Percentiles rank a stretch among this genome's conserved stretches.
Conservation (phyloP, 1,140 invertebrate genomes). For the Papilio glaucus region DNA sequence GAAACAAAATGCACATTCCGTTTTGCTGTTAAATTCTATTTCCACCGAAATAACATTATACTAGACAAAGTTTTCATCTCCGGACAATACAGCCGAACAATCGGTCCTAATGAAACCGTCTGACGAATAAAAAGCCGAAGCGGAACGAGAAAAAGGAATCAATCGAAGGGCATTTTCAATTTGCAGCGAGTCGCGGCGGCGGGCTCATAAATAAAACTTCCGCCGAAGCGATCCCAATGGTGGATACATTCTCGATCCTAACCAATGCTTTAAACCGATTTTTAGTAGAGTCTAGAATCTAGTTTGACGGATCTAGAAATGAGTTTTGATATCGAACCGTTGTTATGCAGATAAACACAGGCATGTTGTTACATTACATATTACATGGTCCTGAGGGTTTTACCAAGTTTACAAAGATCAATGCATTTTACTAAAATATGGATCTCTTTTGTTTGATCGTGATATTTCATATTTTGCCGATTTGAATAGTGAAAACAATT, state of each 20-base stretch:
- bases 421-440: too few relatives aligned
- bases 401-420: too few relatives aligned
- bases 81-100: constrained; percentile 45
- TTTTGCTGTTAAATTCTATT: neutral
- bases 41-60: neutral
- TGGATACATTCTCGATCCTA: neutral
- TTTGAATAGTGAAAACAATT: too few relatives aligned
- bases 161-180: constrained; percentile 27
- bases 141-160: constrained; percentile 36
- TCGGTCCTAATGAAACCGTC: constrained; percentile 51
- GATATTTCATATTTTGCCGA: too few relatives aligned
- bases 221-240: neutral
- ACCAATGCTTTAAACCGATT: constrained; percentile 1
- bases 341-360: too few relatives aligned
- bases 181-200: constrained; percentile 7
- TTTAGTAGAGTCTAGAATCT: neutral
- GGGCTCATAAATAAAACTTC: constrained; percentile 14
- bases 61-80: constrained; percentile 22
- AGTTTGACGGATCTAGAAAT: too few relatives aligned
- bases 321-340: too few relatives aligned
- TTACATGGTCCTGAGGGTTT: too few relatives aligned
- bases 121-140: constrained; percentile 41
- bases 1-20: too few relatives aligned
- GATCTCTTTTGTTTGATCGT: too few relatives aligned
- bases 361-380: too few relatives aligned